Evolutionary conservation across 2,888 invertebrate species (phyloP).

Genomic region (Ptilodon capucinus): DNA sequence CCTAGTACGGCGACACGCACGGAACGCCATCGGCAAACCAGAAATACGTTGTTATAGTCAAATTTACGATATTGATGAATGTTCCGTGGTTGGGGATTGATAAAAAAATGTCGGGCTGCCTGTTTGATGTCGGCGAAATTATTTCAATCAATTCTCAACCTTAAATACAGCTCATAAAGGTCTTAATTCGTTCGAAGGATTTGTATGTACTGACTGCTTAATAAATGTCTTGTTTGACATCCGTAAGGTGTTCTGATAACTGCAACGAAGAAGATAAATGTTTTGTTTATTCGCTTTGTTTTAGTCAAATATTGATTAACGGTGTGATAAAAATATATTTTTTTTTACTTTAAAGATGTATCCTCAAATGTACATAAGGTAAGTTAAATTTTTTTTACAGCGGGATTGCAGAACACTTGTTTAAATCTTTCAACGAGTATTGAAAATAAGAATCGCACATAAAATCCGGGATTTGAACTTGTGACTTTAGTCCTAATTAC

Average conservation of each 20-base stretch:
- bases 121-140: conserved; percentile 2
- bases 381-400: no score
- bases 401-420: no score
- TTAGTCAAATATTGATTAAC: background rate
- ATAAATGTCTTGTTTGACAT: background rate
- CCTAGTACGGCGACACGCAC: conserved; percentile 47
- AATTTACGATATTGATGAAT: conserved; percentile 62
- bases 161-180: background rate
- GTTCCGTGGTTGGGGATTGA: conserved; percentile 38
- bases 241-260: conserved; percentile 1
- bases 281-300: background rate
- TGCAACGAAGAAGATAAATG: conserved; percentile 1
- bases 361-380: no score
- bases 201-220: background rate
- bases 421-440: no score
- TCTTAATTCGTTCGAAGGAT: conserved; percentile 3
- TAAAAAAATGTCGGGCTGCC: conserved; percentile 32
- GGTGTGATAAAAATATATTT: background rate
- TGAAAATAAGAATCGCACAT: no score
- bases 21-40: conserved; percentile 51
- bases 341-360: background rate
- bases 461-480: no score
- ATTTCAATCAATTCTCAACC: conserved; percentile 4
- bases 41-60: conserved; percentile 57
- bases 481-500: no score